Conservation (phyloP, 2,797 vertebrate genomes). For the Poecile montanus region DNA sequence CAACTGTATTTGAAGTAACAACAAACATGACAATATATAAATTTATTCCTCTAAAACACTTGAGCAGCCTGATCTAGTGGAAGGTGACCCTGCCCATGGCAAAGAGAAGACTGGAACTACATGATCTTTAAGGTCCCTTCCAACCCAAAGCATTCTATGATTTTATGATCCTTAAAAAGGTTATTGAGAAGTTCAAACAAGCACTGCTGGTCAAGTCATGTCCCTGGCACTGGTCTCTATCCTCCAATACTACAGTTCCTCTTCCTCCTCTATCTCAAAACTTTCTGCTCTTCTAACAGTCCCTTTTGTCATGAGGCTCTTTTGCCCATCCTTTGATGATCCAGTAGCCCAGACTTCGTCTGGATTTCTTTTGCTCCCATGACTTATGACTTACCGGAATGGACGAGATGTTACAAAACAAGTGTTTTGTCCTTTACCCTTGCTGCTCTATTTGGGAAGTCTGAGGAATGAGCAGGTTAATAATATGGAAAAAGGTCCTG, state of each 20-base stretch:
- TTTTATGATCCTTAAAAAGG: background rate
- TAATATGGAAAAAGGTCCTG: background rate
- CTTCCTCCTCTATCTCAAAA: background rate
- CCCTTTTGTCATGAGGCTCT: background rate
- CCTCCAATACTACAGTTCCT: background rate
- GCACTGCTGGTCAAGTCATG: background rate
- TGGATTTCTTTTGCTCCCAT: background rate
- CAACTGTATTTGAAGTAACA: background rate
- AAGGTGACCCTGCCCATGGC: background rate
- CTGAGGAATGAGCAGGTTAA: background rate
- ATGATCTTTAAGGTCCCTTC: background rate
- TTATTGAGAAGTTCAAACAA: background rate
- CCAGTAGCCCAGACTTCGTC: background rate
- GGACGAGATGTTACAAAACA: background rate
- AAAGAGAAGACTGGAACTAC: background rate
- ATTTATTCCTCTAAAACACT: background rate
- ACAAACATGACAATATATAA: background rate
- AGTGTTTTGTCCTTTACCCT: background rate
- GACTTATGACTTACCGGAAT: background rate
- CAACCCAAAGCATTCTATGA: background rate
- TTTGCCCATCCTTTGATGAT: background rate
- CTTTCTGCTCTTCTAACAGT: background rate
- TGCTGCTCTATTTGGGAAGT: background rate
- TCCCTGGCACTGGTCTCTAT: background rate
- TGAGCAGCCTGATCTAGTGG: background rate